These are phyloP conservation scores for Ormyrus rosae DNA, from an alignment of 2,888 invertebrate genomes.

Conservation along the genomic window DNA sequence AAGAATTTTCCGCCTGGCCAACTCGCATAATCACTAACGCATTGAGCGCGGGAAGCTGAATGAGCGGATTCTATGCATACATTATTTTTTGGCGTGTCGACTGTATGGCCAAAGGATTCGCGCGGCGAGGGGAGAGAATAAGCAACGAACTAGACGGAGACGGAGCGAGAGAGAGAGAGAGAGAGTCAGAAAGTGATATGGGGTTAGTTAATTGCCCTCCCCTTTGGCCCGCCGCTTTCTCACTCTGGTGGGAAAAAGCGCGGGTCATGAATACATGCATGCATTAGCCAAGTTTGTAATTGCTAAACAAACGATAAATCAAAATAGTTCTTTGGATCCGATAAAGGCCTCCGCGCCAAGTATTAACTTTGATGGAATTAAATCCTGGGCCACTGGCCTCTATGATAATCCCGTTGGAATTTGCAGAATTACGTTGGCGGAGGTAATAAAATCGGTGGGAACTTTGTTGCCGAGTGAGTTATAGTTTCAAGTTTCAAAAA, in stretches of 20 bases:
- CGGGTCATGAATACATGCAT: constrained; percentile 43
- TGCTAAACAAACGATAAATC: constrained; percentile 53
- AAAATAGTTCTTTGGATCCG: constrained; percentile 42
- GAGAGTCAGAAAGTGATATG: constrained; percentile 61
- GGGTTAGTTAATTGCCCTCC: constrained; percentile 62
- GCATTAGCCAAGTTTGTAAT: constrained; percentile 46
- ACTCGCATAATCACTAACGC: not conserved
- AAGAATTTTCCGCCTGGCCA: constrained; percentile 1
- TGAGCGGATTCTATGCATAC: constrained; percentile 1
- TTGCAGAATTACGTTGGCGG: not conserved
- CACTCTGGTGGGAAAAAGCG: constrained; percentile 58
- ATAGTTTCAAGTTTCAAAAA: too few species aligned
- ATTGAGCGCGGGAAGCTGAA: not conserved
- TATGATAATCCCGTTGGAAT: constrained; percentile 16
- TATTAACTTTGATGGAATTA: constrained; percentile 44
- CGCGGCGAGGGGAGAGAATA: constrained; percentile 7
- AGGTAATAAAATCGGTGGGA: too few species aligned
- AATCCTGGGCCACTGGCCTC: not conserved
- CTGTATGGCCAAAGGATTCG: constrained; percentile 22
- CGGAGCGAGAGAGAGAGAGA: constrained; percentile 12
- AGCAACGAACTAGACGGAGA: not conserved
- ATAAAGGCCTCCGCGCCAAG: constrained; percentile 26
- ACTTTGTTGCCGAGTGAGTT: too few species aligned
- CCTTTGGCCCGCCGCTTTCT: not conserved
- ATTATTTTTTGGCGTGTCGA: constrained; percentile 32